Percentiles rank a stretch among this genome's conserved stretches.
Conservation (phyloP, 2,888 invertebrate species). For the Urechis unicinctus region DNA sequence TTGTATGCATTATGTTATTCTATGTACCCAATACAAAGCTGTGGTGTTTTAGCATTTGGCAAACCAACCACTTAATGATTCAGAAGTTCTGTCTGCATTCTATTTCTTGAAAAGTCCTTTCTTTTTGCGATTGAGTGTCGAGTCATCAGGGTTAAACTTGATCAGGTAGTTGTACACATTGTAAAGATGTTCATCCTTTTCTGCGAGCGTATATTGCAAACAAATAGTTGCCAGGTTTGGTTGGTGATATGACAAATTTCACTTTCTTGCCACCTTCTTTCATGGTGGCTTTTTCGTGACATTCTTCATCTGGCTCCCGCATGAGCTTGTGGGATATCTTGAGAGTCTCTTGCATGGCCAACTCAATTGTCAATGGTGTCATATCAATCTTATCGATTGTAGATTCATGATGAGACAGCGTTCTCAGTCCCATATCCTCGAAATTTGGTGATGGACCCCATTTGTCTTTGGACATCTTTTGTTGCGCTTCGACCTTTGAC, state of each 20-base stretch:
- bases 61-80: too few species aligned
- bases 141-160: constrained; percentile 12
- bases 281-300: constrained; percentile 34
- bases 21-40: too few species aligned
- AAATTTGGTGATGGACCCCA: constrained; percentile 40
- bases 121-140: not conserved
- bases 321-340: constrained; percentile 39
- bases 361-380: constrained; percentile 30
- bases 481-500: constrained; percentile 19
- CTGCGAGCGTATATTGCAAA: constrained; percentile 42
- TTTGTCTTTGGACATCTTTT: constrained; percentile 23
- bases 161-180: constrained; percentile 46
- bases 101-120: not conserved
- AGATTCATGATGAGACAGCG: constrained; percentile 33
- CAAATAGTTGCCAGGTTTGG: constrained; percentile 42
- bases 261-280: constrained; percentile 22
- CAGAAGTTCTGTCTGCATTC: too few species aligned
- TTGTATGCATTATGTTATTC: too few species aligned
- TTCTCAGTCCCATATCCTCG: constrained; percentile 31
- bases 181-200: constrained; percentile 27
- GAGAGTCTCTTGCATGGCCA: constrained; percentile 34
- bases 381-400: constrained; percentile 29
- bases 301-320: constrained; percentile 45
- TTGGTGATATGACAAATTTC: constrained; percentile 24
- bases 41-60: too few species aligned